Evolutionary conservation across 2,888 invertebrate species (phyloP).

Genomic region (Tinea trinotella): DNA sequence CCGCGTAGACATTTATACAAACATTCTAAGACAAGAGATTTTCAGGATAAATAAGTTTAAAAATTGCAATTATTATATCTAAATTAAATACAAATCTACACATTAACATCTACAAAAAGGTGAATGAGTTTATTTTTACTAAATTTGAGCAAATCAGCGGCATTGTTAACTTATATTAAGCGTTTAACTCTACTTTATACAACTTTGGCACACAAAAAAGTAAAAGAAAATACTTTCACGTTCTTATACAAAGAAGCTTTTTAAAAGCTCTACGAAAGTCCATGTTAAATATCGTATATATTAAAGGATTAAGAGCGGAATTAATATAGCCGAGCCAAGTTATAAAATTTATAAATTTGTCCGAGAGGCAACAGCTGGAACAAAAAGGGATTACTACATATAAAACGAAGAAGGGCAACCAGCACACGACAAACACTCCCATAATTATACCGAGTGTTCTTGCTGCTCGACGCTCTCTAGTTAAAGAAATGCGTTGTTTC

Average conservation of each 20-base stretch:
- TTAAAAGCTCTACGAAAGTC: constrained; percentile 94
- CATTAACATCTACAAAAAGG: not conserved
- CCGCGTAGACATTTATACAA: too few species aligned
- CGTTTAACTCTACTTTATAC: constrained; percentile 3
- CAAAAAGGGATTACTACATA: constrained; percentile 95
- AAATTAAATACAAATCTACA: not conserved
- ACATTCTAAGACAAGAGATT: constrained; percentile 2
- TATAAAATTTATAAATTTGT: constrained; percentile 87
- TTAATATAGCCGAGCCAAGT: constrained; percentile 96
- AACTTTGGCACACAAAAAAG: constrained; percentile 40
- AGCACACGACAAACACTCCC: constrained; percentile 97
- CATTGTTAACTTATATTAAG: constrained; percentile 31
- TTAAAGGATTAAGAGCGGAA: constrained; percentile 92
- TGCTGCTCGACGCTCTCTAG: constrained; percentile 94
- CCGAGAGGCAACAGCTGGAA: constrained; percentile 82
- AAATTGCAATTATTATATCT: not conserved
- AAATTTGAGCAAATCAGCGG: constrained; percentile 59
- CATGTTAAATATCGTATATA: constrained; percentile 95
- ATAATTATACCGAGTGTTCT: constrained; percentile 97
- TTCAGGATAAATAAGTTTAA: not conserved
- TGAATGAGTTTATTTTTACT: constrained; percentile 1
- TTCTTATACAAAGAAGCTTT: constrained; percentile 73
- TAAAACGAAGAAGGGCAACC: constrained; percentile 98
- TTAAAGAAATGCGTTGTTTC: constrained; percentile 90
- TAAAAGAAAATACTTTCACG: constrained; percentile 28